These are phyloP conservation scores for Gasteruption jaculator DNA, from an alignment of 2,888 invertebrate species.

Conservation along the genomic window DNA sequence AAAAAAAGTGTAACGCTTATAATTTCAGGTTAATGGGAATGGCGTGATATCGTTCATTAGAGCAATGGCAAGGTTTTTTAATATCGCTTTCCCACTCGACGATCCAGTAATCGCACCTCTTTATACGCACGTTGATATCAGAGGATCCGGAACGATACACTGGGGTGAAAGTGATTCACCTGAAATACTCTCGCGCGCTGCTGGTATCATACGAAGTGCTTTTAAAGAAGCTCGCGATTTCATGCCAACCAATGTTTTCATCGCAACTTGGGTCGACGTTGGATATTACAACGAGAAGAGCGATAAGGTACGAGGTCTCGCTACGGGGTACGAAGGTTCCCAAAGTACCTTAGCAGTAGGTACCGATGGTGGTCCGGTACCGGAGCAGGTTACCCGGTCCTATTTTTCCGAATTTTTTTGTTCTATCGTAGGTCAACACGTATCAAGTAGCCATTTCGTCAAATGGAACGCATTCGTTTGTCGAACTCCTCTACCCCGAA, in stretches of 20 bases:
- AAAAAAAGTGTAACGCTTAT: slow-evolving; percentile 16
- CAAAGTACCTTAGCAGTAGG: no score
- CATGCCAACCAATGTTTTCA: slow-evolving; percentile 71
- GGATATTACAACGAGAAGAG: slow-evolving; percentile 66
- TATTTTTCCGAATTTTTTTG: slow-evolving; percentile 5
- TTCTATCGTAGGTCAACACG: slow-evolving; percentile 64
- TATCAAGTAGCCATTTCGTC: slow-evolving; percentile 71
- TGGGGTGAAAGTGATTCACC: slow-evolving; percentile 66
- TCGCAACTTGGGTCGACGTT: slow-evolving; percentile 89
- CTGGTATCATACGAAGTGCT: slow-evolving; percentile 66
- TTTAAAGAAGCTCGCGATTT: slow-evolving; percentile 72
- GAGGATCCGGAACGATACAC: slow-evolving; percentile 67
- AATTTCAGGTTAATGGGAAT: slow-evolving; percentile 80
- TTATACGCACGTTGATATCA: slow-evolving; percentile 86
- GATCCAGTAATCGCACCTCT: slow-evolving; percentile 87
- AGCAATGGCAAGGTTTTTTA: slow-evolving; percentile 82
- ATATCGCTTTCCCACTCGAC: slow-evolving; percentile 83
- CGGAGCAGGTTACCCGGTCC: neutral
- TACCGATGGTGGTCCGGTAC: no score
- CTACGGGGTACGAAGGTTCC: neutral
- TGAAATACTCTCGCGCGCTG: slow-evolving; percentile 63
- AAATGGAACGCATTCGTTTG: slow-evolving; percentile 76
- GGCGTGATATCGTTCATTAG: slow-evolving; percentile 85
- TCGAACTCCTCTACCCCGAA: slow-evolving; percentile 82
- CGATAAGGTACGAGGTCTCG: slow-evolving; percentile 62